These are phyloP conservation scores for Rhizoglyphus robini DNA, from an alignment of 1,140 invertebrate species.

Conservation along the genomic window DNA sequence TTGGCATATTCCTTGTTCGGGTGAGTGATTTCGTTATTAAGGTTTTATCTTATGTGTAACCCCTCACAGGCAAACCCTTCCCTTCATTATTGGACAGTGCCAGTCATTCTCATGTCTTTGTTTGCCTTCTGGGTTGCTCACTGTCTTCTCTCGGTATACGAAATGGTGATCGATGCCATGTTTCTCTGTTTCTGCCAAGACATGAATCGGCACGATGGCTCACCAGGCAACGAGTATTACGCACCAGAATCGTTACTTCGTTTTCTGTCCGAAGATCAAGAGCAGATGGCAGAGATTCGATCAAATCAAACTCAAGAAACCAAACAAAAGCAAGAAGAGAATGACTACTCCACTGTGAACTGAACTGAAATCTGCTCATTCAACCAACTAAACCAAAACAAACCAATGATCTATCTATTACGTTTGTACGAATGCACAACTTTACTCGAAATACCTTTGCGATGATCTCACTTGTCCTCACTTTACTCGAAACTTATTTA, in stretches of 20 bases:
- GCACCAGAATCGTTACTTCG: conserved; percentile 14
- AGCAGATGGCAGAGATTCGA: not conserved
- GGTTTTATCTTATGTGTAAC: not conserved
- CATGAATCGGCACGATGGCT: conserved; percentile 55
- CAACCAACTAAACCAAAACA: too few species aligned
- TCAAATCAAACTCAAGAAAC: not conserved
- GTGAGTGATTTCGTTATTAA: not conserved
- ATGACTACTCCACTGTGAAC: not conserved
- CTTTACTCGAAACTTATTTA: too few species aligned
- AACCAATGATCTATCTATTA: too few species aligned
- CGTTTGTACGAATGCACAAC: too few species aligned
- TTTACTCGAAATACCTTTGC: too few species aligned
- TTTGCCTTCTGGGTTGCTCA: conserved; percentile 87
- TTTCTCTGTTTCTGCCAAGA: conserved; percentile 90
- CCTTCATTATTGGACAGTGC: conserved; percentile 45
- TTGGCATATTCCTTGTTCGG: conserved; percentile 43
- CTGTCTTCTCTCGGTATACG: conserved; percentile 82
- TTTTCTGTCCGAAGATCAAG: conserved; percentile 15
- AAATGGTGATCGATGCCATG: conserved; percentile 89
- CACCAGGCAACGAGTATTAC: conserved; percentile 26
- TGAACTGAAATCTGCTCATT: too few species aligned
- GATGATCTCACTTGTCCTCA: too few species aligned
- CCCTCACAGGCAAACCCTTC: conserved; percentile 20
- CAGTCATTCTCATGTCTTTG: conserved; percentile 68
- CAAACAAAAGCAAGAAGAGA: not conserved